Evolutionary conservation across 2,113 vertebrate species (phyloP).

Genomic region (Zosterops hypoxanthus): DNA sequence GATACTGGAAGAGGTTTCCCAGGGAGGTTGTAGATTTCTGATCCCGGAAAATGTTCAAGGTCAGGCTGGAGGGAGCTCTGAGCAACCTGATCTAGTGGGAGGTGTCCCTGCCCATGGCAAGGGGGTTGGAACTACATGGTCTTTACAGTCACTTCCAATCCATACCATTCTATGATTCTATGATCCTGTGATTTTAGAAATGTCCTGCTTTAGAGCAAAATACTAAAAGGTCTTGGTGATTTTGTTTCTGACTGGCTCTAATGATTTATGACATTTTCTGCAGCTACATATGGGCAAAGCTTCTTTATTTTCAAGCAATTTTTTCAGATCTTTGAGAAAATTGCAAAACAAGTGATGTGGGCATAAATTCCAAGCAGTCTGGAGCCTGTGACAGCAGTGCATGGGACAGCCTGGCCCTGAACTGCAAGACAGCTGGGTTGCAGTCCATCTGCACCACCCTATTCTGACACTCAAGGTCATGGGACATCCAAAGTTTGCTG

Average conservation of each 20-base stretch:
- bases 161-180: background rate
- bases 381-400: background rate
- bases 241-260: background rate
- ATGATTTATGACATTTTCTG: background rate
- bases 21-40: background rate
- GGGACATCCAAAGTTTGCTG: background rate
- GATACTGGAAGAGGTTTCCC: background rate
- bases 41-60: background rate
- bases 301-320: background rate
- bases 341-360: background rate
- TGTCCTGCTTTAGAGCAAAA: background rate
- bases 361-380: background rate
- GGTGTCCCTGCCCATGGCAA: background rate
- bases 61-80: background rate
- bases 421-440: background rate
- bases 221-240: background rate
- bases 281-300: background rate
- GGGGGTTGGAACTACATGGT: background rate
- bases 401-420: background rate
- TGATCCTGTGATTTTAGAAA: background rate
- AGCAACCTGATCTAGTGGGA: background rate
- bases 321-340: background rate
- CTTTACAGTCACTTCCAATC: background rate
- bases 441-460: background rate
- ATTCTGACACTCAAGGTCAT: background rate